A percentile compares a stretch with the other conserved stretches of the same genome.
Conservation (phyloP, 2,888 invertebrate genomes). For the Tenthredo livida region DNA sequence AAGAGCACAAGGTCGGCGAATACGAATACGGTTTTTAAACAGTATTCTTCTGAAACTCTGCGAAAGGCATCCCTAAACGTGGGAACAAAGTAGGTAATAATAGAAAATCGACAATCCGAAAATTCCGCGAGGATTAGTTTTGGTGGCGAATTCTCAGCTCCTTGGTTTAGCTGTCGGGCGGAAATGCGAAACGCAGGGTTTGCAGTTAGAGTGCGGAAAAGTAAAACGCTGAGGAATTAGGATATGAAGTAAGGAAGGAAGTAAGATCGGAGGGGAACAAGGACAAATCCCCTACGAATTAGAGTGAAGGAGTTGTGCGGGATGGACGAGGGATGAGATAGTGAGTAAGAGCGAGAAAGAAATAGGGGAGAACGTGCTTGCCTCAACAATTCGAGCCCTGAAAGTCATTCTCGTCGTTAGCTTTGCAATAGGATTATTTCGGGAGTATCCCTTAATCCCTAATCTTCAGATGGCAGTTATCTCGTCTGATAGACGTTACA, state of each 20-base stretch:
- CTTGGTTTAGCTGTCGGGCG: not conserved
- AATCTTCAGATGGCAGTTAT: conserved; percentile 23
- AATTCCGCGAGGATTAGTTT: not conserved
- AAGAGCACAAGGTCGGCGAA: not conserved
- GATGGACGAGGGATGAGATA: not conserved
- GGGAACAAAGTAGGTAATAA: not conserved
- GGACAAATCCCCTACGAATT: not conserved
- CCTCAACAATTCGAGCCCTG: conserved; percentile 12
- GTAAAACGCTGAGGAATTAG: not conserved
- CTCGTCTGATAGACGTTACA: not conserved
- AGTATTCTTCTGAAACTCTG: not conserved
- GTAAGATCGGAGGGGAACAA: not conserved
- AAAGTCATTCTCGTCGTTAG: conserved; percentile 25
- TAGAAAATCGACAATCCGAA: not conserved
- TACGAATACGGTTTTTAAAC: not conserved
- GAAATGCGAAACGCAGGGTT: not conserved
- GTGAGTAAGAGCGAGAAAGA: not conserved
- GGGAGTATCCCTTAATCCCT: conserved; percentile 27
- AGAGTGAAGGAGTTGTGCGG: not conserved
- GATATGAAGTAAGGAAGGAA: not conserved
- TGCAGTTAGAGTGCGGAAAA: not conserved
- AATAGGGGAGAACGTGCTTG: conserved; percentile 12
- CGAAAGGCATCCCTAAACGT: not conserved
- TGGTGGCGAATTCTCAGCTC: not conserved
- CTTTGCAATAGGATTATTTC: conserved; percentile 35